phyloP scores from a whole-genome alignment of 2,888 invertebrate species.

The Dyspetes luteomarginatus region DNA sequence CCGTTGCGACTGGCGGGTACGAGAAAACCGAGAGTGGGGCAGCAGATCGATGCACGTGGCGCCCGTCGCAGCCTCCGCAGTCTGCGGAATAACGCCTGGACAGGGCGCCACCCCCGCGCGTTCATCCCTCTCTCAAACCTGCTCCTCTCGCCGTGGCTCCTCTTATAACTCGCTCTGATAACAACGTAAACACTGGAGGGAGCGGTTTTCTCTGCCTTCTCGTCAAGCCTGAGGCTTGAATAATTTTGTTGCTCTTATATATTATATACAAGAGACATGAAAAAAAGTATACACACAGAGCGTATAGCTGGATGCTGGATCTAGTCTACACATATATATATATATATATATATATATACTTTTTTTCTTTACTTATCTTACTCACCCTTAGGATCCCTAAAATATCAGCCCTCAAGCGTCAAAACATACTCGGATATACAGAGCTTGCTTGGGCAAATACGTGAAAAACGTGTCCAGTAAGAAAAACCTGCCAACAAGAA shows the following conservation, averaged over 20 bases:
- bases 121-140: slow-evolving; percentile 37
- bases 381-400: no score
- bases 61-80: slow-evolving; percentile 81
- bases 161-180: slow-evolving; percentile 57
- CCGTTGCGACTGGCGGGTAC: slow-evolving; percentile 37
- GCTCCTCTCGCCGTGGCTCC: neutral
- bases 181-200: slow-evolving; percentile 68
- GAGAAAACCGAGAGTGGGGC: slow-evolving; percentile 63
- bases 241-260: no score
- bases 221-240: slow-evolving; percentile 25
- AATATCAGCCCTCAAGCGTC: neutral
- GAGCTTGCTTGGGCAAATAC: neutral
- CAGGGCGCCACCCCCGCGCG: slow-evolving; percentile 39
- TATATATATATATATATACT: no score
- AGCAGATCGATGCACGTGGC: slow-evolving; percentile 81
- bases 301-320: no score
- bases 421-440: neutral
- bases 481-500: neutral
- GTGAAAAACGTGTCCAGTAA: neutral
- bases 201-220: slow-evolving; percentile 31
- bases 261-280: no score
- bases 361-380: no score
- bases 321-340: no score
- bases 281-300: no score
- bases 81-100: slow-evolving; percentile 71